These are phyloP conservation scores for Chionoecetes opilio DNA, from an alignment of 1,140 invertebrate species.

Conservation along the genomic window DNA sequence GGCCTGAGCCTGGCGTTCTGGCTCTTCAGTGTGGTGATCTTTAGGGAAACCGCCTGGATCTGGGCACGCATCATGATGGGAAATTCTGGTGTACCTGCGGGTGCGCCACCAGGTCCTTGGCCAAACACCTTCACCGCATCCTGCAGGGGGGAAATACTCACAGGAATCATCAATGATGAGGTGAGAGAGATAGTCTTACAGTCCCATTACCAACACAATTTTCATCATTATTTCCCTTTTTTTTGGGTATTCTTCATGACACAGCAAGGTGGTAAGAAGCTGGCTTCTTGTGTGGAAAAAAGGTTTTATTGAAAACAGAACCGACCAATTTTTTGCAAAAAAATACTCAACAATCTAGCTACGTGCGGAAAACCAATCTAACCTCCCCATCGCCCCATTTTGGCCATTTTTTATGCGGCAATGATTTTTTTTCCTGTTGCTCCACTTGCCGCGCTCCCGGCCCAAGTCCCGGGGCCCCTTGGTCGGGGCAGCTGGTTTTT, in stretches of 20 bases:
- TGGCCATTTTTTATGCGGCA: conserved; percentile 98
- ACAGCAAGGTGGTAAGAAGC: too few relatives aligned
- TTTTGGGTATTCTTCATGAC: too few relatives aligned
- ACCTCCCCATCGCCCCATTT: conserved; percentile 97
- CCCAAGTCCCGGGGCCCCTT: conserved; percentile 99
- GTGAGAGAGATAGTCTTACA: too few relatives aligned
- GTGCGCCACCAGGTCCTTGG: conserved; percentile 99
- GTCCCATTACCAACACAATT: too few relatives aligned
- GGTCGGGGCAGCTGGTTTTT: conserved; percentile 99
- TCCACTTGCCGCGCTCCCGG: conserved; percentile 97
- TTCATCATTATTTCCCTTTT: too few relatives aligned
- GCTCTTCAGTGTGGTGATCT: conserved; percentile 98
- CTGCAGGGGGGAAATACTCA: conserved; percentile 85
- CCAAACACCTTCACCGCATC: conserved; percentile 99
- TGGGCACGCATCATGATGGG: conserved; percentile 99
- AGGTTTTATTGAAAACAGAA: too few relatives aligned
- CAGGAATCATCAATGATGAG: neutral
- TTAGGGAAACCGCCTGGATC: conserved; percentile 99
- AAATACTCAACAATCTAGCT: neutral
- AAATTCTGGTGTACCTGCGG: conserved; percentile 97
- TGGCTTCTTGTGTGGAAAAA: too few relatives aligned
- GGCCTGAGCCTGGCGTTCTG: conserved; percentile 99
- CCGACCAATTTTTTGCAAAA: too few relatives aligned
- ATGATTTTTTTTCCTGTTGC: conserved; percentile 99
- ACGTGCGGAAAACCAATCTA: neutral